A percentile compares a stretch with the other conserved stretches of the same genome.
phyloP scores from a whole-genome alignment of 2,797 vertebrate species.

The Pangasius krempfi region DNA sequence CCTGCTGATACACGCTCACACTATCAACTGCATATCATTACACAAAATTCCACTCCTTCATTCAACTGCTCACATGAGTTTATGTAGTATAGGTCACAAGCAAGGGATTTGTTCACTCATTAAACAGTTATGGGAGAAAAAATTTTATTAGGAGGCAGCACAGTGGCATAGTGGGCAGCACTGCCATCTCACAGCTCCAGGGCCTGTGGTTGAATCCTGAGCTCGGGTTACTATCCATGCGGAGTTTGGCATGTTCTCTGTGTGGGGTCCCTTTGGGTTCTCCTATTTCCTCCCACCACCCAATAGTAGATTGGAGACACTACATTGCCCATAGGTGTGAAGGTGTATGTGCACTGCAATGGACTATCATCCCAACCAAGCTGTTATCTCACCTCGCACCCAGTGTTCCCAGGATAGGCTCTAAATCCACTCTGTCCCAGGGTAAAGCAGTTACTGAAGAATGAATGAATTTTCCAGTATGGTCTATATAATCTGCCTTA shows the following conservation, averaged over 20 bases:
- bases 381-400: not conserved
- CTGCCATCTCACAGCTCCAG: not conserved
- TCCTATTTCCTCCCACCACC: conserved; percentile 2
- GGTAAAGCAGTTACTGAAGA: not conserved
- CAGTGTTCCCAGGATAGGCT: not conserved
- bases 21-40: conserved; percentile 34
- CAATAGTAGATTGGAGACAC: not conserved
- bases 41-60: not conserved
- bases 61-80: not conserved
- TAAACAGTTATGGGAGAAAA: not conserved
- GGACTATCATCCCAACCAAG: not conserved
- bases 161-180: not conserved
- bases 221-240: not conserved
- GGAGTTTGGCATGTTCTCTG: not conserved
- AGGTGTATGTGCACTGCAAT: not conserved
- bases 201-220: not conserved
- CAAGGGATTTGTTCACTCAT: not conserved
- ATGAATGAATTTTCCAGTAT: not conserved
- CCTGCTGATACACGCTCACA: conserved; percentile 46
- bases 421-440: not conserved
- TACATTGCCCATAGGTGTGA: not conserved
- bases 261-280: not conserved
- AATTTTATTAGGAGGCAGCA: not conserved
- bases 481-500: not conserved
- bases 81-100: not conserved